A percentile compares a stretch with the other conserved stretches of the same genome.
phyloP scores from a whole-genome alignment of 2,797 vertebrate genomes.

The Diceros bicornis region DNA sequence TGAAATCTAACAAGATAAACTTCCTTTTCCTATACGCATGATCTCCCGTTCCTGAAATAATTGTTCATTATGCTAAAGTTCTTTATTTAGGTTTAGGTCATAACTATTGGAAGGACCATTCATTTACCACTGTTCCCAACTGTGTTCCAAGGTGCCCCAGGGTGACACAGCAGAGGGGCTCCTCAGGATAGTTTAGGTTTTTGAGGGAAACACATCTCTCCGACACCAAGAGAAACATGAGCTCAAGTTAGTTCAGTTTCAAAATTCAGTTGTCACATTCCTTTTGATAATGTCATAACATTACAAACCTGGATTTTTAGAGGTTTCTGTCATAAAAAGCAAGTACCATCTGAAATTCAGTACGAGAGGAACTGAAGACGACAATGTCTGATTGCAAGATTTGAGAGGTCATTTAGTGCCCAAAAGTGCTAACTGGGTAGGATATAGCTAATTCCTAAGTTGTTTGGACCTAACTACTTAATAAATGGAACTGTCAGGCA shows the following conservation, averaged over 20 bases:
- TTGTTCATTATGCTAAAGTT: not conserved
- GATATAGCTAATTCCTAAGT: not conserved
- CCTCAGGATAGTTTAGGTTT: not conserved
- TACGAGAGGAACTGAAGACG: not conserved
- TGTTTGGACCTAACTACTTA: not conserved
- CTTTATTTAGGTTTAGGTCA: not conserved
- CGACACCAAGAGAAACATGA: not conserved
- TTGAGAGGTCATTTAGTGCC: not conserved
- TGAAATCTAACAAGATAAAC: not conserved
- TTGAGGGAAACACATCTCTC: not conserved
- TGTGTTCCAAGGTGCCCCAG: not conserved
- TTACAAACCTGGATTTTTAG: not conserved
- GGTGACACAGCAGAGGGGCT: not conserved
- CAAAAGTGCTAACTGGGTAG: not conserved
- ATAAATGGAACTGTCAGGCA: not conserved
- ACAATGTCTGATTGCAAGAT: not conserved
- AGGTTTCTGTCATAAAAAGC: not conserved
- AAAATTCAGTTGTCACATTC: not conserved
- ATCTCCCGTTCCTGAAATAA: not conserved
- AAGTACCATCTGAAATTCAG: not conserved
- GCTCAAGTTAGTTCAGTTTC: not conserved
- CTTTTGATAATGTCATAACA: not conserved
- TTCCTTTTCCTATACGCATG: not conserved
- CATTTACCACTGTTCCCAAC: not conserved
- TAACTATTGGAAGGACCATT: not conserved